A percentile compares a stretch with the other conserved stretches of the same genome.
These are phyloP conservation scores for Peromyscus polionotus DNA, from an alignment of 2,113 vertebrate genomes.

Conservation along the genomic window DNA sequence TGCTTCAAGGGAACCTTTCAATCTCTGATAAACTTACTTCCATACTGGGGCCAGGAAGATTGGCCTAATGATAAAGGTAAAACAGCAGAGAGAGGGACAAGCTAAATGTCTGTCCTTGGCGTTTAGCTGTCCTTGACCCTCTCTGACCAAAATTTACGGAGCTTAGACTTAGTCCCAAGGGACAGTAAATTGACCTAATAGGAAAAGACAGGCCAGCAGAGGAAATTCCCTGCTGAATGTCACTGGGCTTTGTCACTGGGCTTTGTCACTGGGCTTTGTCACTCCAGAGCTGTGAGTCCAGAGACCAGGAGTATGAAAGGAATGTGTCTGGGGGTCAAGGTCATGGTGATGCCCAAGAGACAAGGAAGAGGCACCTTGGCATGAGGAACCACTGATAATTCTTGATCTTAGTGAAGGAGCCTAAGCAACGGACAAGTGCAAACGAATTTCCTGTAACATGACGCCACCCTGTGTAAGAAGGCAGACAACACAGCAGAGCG, in stretches of 20 bases:
- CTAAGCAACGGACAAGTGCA: neutral
- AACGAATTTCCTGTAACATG: neutral
- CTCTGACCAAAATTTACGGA: neutral
- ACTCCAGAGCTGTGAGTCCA: neutral
- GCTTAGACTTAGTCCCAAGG: neutral
- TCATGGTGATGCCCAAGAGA: neutral
- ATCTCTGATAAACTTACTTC: neutral
- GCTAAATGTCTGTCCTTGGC: neutral
- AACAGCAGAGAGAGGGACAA: neutral
- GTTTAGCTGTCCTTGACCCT: neutral
- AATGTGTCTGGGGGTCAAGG: neutral
- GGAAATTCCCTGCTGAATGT: neutral
- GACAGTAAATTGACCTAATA: neutral
- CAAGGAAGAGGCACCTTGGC: neutral
- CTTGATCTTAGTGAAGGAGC: neutral
- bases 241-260: neutral
- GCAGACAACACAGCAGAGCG: neutral
- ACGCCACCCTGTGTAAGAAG: neutral
- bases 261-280: neutral
- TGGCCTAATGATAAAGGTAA: neutral
- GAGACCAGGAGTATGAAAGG: neutral
- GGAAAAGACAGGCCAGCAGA: neutral
- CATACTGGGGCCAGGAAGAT: slow-evolving; percentile 18
- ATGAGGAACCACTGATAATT: neutral
- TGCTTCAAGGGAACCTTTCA: neutral